Percentiles rank a stretch among this genome's conserved stretches.
Evolutionary conservation across 2,113 vertebrate species (phyloP).

Genomic region (Anguilla japonica): DNA sequence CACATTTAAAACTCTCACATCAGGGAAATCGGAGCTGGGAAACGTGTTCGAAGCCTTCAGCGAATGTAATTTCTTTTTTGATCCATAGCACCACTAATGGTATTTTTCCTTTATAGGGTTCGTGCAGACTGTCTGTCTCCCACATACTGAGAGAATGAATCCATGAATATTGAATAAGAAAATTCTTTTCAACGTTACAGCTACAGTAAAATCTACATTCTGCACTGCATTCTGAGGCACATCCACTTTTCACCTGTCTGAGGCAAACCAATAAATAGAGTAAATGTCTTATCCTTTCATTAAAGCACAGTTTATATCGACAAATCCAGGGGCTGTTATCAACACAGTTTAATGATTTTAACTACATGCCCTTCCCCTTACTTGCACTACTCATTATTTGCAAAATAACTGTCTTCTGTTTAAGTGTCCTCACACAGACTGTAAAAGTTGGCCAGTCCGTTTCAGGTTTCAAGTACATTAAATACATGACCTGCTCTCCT

Average conservation of each 20-base stretch:
- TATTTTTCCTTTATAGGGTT: background rate
- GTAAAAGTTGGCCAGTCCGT: background rate
- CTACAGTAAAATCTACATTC: background rate
- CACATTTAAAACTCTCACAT: background rate
- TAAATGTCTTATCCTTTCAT: no score
- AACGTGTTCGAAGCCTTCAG: background rate
- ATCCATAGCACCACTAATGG: background rate
- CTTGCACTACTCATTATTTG: no score
- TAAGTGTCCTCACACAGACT: no score
- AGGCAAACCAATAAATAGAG: background rate
- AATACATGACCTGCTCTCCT: constrained; percentile 12
- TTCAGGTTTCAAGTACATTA: background rate
- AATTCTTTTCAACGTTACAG: background rate
- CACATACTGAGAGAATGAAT: background rate
- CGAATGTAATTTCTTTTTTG: background rate
- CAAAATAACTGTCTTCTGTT: no score
- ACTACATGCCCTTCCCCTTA: no score
- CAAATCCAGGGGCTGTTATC: background rate
- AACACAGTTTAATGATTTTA: background rate
- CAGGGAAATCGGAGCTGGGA: background rate
- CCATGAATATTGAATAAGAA: background rate
- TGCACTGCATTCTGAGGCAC: background rate
- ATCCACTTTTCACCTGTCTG: background rate
- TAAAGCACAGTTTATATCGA: no score
- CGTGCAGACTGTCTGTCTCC: background rate